Evolutionary conservation across 2,888 invertebrate species (phyloP), one percentile per base, ranked within the genome.

Genomic region (Mesodorylaimus sp.): DNA sequence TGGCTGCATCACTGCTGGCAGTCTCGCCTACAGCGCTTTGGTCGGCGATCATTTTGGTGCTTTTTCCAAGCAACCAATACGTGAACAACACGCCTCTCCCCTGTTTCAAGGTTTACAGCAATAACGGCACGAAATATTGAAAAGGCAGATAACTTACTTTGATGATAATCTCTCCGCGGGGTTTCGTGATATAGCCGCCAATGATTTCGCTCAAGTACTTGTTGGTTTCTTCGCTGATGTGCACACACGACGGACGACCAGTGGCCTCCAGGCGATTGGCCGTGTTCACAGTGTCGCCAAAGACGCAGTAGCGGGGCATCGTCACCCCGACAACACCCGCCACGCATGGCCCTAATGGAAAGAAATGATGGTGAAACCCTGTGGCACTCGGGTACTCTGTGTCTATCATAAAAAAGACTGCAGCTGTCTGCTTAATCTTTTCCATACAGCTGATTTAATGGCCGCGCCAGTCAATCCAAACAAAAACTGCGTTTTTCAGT

Each of bases 221-320:
- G 25, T 49, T 43, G 16, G 49, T 44, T 19, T 49, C 44, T 26
- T 49, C 49, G 45, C 49, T 49, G 26, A 49, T 44, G 16, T 49
- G 49, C 16, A 49, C 23, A n/a, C 44, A 44, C 13, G 49, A 32
- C 2, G 49, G n/a, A n/a, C n/a, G n/a, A n/a, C 50, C 50, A 3
- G 46, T 50, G 39, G 28, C 21, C 23, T 50, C 50, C 47, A 50
- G 16, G 2, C 46, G 38, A 41, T 39, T 47, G 2, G 50, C 50
- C 24, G 44, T 36, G 47, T 47, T 47, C 24, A 50, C 50, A 2
- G 50, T 50, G 25, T 50, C 50, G 19, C 50, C 50, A 21, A 50
- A 50, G 13, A 50, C 39, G 23, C 50, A 50, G 25, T 50, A 50
- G 13, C 50, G 46, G 2, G 50, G 50, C 50, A 50, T 50, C 19